phyloP scores from a whole-genome alignment of 2,888 invertebrate genomes.

The Stenurella melanura region DNA sequence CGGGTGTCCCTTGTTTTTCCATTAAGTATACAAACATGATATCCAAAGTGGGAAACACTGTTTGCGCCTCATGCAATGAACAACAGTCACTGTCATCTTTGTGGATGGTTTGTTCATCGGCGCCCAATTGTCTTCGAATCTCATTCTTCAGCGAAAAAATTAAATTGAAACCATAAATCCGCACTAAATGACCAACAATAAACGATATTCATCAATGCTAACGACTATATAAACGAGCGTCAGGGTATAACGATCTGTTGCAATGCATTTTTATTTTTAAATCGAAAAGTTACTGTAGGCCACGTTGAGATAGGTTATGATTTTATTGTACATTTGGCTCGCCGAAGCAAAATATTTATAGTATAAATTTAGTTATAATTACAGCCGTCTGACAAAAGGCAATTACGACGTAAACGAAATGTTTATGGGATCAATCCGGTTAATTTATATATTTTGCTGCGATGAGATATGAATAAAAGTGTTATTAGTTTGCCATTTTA shows the following conservation, averaged over 20 bases:
- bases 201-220: constrained; percentile 1
- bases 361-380: constrained; percentile 34
- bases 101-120: not conserved
- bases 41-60: too few species aligned
- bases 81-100: too few species aligned
- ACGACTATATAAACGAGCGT: constrained; percentile 16
- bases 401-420: constrained; percentile 29
- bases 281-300: constrained; percentile 31
- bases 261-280: constrained; percentile 25
- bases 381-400: constrained; percentile 37
- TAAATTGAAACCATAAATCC: constrained; percentile 26
- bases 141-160: not conserved
- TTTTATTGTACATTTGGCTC: constrained; percentile 36
- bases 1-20: too few species aligned
- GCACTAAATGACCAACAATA: not conserved
- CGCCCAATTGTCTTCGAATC: not conserved
- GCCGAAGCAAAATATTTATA: constrained; percentile 40
- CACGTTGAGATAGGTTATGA: constrained; percentile 39
- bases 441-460: constrained; percentile 20
- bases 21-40: too few species aligned
- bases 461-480: not conserved
- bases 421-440: constrained; percentile 28
- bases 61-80: too few species aligned
- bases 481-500: constrained; percentile 7
- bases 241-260: constrained; percentile 33